phyloP scores from a whole-genome alignment of 2,888 invertebrate genomes.

The Brenthis daphne region DNA sequence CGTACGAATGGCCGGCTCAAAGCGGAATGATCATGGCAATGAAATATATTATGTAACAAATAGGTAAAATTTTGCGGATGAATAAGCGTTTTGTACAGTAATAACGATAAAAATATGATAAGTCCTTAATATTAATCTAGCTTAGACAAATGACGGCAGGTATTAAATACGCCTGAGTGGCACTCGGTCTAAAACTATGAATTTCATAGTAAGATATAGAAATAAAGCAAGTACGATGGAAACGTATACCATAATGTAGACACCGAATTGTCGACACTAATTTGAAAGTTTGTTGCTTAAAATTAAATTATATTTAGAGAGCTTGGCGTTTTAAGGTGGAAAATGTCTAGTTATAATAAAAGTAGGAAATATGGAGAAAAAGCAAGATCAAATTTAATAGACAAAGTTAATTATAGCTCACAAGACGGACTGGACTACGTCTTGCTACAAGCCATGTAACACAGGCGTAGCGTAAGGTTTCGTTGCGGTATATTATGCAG shows the following conservation, averaged over 20 bases:
- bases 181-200: slow-evolving; percentile 51
- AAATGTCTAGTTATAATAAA: neutral
- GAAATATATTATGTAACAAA: slow-evolving; percentile 49
- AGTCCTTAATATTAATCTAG: slow-evolving; percentile 68
- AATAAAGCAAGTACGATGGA: neutral
- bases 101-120: slow-evolving; percentile 64
- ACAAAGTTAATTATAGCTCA: slow-evolving; percentile 11
- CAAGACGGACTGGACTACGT: slow-evolving; percentile 6
- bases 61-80: slow-evolving; percentile 76
- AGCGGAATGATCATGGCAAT: slow-evolving; percentile 51
- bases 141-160: slow-evolving; percentile 62
- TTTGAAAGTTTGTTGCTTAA: neutral
- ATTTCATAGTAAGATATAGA: neutral
- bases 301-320: slow-evolving; percentile 4
- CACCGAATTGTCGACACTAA: neutral
- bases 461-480: slow-evolving; percentile 18
- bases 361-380: neutral
- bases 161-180: slow-evolving; percentile 50
- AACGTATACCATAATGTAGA: neutral
- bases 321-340: slow-evolving; percentile 1
- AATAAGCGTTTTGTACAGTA: slow-evolving; percentile 79
- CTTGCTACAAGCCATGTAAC: slow-evolving; percentile 12
- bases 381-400: neutral
- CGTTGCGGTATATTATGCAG: slow-evolving; percentile 9
- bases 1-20: slow-evolving; percentile 70